Evolutionary conservation across 2,888 invertebrate genomes (phyloP).

Genomic region (Cheilosia variabilis): DNA sequence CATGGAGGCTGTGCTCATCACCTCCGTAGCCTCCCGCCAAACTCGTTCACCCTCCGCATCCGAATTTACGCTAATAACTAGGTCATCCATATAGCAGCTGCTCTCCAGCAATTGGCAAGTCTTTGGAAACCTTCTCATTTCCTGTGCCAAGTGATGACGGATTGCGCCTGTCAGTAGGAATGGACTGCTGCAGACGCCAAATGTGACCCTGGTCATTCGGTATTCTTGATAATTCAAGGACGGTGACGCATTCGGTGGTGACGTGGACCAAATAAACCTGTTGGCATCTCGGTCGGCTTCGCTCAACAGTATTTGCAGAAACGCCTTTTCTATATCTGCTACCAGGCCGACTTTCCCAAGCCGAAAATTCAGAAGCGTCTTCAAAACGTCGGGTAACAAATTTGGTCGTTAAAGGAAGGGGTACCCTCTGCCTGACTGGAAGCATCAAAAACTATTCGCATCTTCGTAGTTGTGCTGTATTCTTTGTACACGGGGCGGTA

Average conservation of each 20-base stretch:
- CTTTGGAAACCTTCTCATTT: not conserved
- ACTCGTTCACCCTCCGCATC: constrained; percentile 6
- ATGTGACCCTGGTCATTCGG: constrained; percentile 38
- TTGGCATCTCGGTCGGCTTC: not conserved
- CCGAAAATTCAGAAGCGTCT: constrained; percentile 30
- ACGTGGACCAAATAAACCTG: constrained; percentile 12
- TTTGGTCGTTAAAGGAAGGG: constrained; percentile 30
- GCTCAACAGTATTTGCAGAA: not conserved
- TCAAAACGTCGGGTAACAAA: constrained; percentile 43
- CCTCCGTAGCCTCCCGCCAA: not conserved
- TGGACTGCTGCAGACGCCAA: constrained; percentile 20
- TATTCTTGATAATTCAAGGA: constrained; percentile 18
- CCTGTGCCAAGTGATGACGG: not conserved
- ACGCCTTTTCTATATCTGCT: not conserved
- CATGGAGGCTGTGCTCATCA: constrained; percentile 32
- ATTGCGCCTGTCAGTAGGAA: constrained; percentile 26
- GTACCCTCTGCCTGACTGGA: constrained; percentile 17
- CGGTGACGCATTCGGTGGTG: not conserved
- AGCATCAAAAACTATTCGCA: constrained; percentile 42
- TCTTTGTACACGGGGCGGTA: constrained; percentile 37
- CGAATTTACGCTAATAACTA: constrained; percentile 25
- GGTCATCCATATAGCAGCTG: constrained; percentile 35
- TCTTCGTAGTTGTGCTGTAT: constrained; percentile 24
- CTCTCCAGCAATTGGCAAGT: constrained; percentile 21
- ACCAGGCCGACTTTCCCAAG: not conserved